A percentile compares a stretch with the other conserved stretches of the same genome.
These are phyloP conservation scores for Ibycter americanus DNA, from an alignment of 2,797 vertebrate genomes.

Conservation along the genomic window DNA sequence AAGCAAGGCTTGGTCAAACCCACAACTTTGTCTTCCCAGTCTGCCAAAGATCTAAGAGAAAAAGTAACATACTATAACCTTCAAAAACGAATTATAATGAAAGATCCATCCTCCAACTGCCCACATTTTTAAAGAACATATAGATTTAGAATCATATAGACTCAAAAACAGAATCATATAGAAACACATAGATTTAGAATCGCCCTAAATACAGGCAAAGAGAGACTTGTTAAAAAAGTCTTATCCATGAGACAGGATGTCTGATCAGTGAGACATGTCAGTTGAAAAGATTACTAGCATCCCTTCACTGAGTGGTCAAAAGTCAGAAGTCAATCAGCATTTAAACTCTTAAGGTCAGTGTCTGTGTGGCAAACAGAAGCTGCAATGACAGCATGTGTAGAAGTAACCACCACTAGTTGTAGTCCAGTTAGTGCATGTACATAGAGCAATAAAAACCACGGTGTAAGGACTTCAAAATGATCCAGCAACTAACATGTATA, in stretches of 20 bases:
- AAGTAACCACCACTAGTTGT: neutral
- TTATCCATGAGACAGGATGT: neutral
- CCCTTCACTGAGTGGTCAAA: neutral
- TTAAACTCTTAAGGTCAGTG: neutral
- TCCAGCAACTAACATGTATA: neutral
- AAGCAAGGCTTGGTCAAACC: neutral
- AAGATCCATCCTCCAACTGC: neutral
- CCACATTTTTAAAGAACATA: neutral
- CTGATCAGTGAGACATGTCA: neutral
- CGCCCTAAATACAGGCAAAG: neutral
- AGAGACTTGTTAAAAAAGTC: neutral
- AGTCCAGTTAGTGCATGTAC: neutral
- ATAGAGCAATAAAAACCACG: neutral
- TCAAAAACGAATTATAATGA: neutral
- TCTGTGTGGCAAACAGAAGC: neutral
- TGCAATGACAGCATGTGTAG: neutral
- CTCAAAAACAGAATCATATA: no score
- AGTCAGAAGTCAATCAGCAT: neutral
- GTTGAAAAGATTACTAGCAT: neutral
- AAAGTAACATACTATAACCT: neutral
- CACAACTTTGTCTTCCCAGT: neutral
- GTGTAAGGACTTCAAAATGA: neutral
- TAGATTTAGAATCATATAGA: neutral
- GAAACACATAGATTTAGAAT: neutral
- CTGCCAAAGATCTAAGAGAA: neutral